Conservation (phyloP, 2,888 invertebrate species). For the Eupithecia abbreviata region DNA sequence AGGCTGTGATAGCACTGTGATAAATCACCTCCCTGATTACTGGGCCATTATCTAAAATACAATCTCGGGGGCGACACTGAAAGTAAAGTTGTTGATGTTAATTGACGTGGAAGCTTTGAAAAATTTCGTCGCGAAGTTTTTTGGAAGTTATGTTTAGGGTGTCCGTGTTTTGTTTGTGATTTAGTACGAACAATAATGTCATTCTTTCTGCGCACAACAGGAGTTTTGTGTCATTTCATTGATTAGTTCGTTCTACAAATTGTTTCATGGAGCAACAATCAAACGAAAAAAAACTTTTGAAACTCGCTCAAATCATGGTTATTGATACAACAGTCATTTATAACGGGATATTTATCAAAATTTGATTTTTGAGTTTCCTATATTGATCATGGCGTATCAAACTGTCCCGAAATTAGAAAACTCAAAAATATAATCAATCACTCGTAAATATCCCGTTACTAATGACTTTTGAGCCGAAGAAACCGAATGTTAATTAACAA, state of each 20-base stretch:
- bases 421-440: too few relatives aligned
- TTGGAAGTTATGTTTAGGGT: conserved; percentile 16
- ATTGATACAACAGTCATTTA: too few relatives aligned
- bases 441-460: too few relatives aligned
- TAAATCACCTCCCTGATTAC: conserved; percentile 83
- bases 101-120: conserved; percentile 63
- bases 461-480: too few relatives aligned
- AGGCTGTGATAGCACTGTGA: conserved; percentile 81
- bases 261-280: background rate
- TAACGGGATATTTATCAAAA: too few relatives aligned
- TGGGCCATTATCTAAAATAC: conserved; percentile 81
- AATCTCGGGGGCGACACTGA: conserved; percentile 73
- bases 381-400: too few relatives aligned
- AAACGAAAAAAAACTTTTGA: background rate
- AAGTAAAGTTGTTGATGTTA: conserved; percentile 72
- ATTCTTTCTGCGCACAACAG: background rate
- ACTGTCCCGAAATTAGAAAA: too few relatives aligned
- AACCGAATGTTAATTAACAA: too few relatives aligned
- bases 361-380: too few relatives aligned
- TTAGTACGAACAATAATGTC: background rate
- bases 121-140: conserved; percentile 33
- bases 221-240: background rate
- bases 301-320: too few relatives aligned
- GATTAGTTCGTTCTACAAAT: background rate
- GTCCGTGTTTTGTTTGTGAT: conserved; percentile 2